Percentiles rank a stretch among this genome's conserved stretches.
These are phyloP conservation scores for Pangasius djambal DNA, from an alignment of 2,797 vertebrate genomes.

Conservation along the genomic window DNA sequence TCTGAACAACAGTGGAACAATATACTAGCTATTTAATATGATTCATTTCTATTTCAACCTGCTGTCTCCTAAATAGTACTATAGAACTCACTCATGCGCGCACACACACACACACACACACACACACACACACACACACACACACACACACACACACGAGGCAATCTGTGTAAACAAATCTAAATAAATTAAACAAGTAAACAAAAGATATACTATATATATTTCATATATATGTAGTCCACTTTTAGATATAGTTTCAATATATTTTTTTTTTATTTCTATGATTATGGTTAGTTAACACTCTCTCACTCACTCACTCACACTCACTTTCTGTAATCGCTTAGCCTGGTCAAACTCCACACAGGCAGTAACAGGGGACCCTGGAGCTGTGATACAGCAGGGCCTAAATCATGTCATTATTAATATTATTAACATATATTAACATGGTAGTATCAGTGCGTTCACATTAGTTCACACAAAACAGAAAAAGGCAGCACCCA, in stretches of 20 bases:
- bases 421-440: background rate
- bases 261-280: background rate
- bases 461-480: background rate
- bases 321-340: background rate
- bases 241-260: background rate
- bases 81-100: background rate
- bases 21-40: background rate
- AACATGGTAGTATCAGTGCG: background rate
- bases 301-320: background rate
- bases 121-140: slow-evolving; percentile 2
- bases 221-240: background rate
- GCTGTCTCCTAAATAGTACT: background rate
- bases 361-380: background rate
- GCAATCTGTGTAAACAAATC: background rate
- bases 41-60: background rate
- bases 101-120: background rate
- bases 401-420: background rate
- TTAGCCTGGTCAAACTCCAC: background rate
- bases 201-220: background rate
- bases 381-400: background rate
- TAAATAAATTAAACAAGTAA: no score
- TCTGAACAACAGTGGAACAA: background rate
- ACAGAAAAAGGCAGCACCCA: slow-evolving; percentile 23
- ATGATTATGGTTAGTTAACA: background rate
- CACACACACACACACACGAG: background rate